phyloP scores from a whole-genome alignment of 2,113 vertebrate species.

The Cygnus atratus region DNA sequence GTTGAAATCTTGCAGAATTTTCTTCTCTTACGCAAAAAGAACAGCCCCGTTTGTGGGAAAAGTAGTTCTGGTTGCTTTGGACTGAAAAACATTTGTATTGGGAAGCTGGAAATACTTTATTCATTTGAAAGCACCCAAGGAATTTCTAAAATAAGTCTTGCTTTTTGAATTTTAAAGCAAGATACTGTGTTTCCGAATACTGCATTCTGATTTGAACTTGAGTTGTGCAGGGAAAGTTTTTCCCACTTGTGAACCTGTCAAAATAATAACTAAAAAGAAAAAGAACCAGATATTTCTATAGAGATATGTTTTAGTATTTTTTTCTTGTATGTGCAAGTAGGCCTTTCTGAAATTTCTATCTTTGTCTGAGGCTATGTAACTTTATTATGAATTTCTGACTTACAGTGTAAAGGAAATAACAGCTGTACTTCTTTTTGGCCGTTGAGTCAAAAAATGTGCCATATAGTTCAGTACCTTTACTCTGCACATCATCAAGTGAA shows the following conservation, averaged over 20 bases:
- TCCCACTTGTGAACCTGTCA: not conserved
- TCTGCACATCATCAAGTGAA: not conserved
- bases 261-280: not conserved
- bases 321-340: not conserved
- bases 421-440: not conserved
- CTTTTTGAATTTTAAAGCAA: not conserved
- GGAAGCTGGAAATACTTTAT: conserved; percentile 31
- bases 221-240: not conserved
- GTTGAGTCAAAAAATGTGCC: not conserved
- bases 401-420: not conserved
- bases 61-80: conserved; percentile 12
- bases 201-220: not conserved
- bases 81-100: conserved; percentile 42
- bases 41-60: not conserved
- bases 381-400: not conserved
- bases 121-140: conserved; percentile 14
- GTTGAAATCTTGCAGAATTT: not conserved
- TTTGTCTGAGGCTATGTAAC: not conserved
- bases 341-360: not conserved
- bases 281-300: not conserved
- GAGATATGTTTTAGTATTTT: not conserved
- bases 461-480: not conserved
- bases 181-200: not conserved
- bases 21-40: fast-evolving
- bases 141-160: not conserved